A percentile compares a stretch with the other conserved stretches of the same genome.
Conservation (phyloP, 2,888 invertebrate genomes). For the Chloroclystis v-ata region DNA sequence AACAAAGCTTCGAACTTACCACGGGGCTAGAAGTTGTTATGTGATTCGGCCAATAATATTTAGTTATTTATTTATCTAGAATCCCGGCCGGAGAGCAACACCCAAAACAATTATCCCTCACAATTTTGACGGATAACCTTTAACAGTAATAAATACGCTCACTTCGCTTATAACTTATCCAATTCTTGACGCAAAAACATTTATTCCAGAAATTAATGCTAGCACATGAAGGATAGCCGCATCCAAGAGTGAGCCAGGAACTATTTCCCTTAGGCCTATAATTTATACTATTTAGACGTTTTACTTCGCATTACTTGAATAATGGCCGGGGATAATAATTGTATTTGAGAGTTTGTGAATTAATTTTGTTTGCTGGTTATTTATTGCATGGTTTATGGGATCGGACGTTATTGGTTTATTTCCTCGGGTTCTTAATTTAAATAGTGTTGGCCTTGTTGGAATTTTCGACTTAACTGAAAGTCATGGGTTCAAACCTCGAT, state of each 20-base stretch:
- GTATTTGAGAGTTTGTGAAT: conserved; percentile 20
- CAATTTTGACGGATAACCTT: neutral
- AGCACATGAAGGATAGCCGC: conserved; percentile 38
- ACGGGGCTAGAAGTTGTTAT: too few species aligned
- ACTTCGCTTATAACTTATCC: conserved; percentile 1
- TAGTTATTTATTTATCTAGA: too few species aligned
- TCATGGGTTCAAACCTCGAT: too few species aligned
- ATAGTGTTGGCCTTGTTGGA: too few species aligned
- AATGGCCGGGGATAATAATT: conserved; percentile 20
- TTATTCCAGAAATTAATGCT: conserved; percentile 41
- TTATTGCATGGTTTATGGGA: conserved; percentile 12
- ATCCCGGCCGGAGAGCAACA: too few species aligned
- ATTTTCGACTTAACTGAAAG: too few species aligned
- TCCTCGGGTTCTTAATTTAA: too few species aligned
- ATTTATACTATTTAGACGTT: conserved; percentile 29
- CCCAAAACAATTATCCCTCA: too few species aligned
- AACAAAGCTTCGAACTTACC: too few species aligned
- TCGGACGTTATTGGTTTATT: neutral
- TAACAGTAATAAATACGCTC: neutral
- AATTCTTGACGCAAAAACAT: conserved; percentile 36
- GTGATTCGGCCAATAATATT: too few species aligned
- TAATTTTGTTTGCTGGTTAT: conserved; percentile 21
- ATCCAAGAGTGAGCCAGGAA: conserved; percentile 32
- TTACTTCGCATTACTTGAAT: conserved; percentile 24
- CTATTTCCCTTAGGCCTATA: conserved; percentile 23